A percentile compares a stretch with the other conserved stretches of the same genome.
phyloP scores from a whole-genome alignment of 2,888 invertebrate species.

The Crioceris asparagi region DNA sequence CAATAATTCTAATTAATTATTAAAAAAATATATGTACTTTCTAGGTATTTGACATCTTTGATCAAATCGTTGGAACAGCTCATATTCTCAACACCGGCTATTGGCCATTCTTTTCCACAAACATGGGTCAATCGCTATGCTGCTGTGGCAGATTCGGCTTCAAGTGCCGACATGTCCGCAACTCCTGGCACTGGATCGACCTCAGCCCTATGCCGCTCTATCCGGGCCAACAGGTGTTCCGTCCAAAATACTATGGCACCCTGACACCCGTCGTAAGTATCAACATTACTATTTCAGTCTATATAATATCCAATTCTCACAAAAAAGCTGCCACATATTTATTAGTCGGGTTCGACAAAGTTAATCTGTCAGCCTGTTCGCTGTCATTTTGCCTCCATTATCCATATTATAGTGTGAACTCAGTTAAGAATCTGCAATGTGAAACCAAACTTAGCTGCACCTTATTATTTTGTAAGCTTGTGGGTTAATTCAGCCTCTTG shows the following conservation, averaged over 20 bases:
- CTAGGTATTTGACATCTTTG: constrained; percentile 24
- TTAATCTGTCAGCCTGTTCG: too few relatives aligned
- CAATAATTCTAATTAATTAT: too few relatives aligned
- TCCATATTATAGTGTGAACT: too few relatives aligned
- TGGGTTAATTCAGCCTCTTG: too few relatives aligned
- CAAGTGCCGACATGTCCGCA: constrained; percentile 20
- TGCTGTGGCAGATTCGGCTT: constrained; percentile 23
- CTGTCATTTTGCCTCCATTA: too few relatives aligned
- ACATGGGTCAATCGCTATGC: constrained; percentile 19
- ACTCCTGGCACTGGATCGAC: constrained; percentile 20
- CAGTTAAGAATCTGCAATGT: too few relatives aligned
- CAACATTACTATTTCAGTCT: not conserved
- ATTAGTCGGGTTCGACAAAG: too few relatives aligned
- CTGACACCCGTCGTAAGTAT: constrained; percentile 14
- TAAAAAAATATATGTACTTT: constrained; percentile 13
- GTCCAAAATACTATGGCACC: constrained; percentile 13
- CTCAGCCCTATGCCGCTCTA: constrained; percentile 13
- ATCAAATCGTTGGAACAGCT: constrained; percentile 24
- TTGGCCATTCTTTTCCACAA: constrained; percentile 23
- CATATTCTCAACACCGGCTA: constrained; percentile 25
- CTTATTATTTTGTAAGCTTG: too few relatives aligned
- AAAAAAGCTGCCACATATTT: too few relatives aligned
- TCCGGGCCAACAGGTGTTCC: constrained; percentile 10
- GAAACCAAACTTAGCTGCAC: too few relatives aligned
- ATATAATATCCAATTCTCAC: too few relatives aligned